A percentile compares a stretch with the other conserved stretches of the same genome.
These are phyloP conservation scores for Hesperia comma DNA, from an alignment of 2,888 invertebrate species.

Conservation along the genomic window DNA sequence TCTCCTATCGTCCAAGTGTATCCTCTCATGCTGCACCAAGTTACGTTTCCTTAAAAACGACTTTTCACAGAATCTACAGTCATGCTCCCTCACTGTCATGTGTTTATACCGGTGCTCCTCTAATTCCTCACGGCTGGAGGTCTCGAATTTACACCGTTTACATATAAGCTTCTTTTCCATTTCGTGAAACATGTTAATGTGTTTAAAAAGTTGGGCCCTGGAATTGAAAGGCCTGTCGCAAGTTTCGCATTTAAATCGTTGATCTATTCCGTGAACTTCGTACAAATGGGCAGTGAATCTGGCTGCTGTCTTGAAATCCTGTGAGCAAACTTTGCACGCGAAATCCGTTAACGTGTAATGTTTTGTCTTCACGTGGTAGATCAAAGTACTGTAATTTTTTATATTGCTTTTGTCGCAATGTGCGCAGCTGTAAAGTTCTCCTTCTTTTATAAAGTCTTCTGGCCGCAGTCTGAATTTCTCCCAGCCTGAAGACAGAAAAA, in stretches of 20 bases:
- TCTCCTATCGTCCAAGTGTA: slow-evolving; percentile 70
- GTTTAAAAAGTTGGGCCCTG: slow-evolving; percentile 58
- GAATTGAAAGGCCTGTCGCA: slow-evolving; percentile 66
- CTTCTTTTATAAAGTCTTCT: slow-evolving; percentile 57
- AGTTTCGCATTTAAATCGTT: slow-evolving; percentile 66
- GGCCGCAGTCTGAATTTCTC: slow-evolving; percentile 56
- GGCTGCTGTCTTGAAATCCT: slow-evolving; percentile 60
- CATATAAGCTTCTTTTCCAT: slow-evolving; percentile 66
- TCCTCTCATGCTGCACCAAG: slow-evolving; percentile 63
- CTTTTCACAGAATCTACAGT: slow-evolving; percentile 74
- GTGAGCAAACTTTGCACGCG: slow-evolving; percentile 55
- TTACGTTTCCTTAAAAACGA: slow-evolving; percentile 68
- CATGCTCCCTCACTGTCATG: slow-evolving; percentile 67
- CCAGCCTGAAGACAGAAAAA: slow-evolving; percentile 61
- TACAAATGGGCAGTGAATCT: slow-evolving; percentile 63
- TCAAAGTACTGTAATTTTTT: slow-evolving; percentile 57
- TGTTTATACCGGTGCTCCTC: slow-evolving; percentile 73
- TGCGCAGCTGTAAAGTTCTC: slow-evolving; percentile 52
- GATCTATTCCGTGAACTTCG: slow-evolving; percentile 62
- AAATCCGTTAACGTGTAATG: slow-evolving; percentile 62
- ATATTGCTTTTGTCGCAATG: slow-evolving; percentile 61
- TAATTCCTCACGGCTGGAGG: slow-evolving; percentile 59
- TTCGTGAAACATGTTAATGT: slow-evolving; percentile 70
- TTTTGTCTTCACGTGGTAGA: slow-evolving; percentile 62
- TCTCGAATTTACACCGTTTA: slow-evolving; percentile 65